Base-by-base conservation (phyloP, 1,140 invertebrate genomes). In the Spodoptera litura region DNA sequence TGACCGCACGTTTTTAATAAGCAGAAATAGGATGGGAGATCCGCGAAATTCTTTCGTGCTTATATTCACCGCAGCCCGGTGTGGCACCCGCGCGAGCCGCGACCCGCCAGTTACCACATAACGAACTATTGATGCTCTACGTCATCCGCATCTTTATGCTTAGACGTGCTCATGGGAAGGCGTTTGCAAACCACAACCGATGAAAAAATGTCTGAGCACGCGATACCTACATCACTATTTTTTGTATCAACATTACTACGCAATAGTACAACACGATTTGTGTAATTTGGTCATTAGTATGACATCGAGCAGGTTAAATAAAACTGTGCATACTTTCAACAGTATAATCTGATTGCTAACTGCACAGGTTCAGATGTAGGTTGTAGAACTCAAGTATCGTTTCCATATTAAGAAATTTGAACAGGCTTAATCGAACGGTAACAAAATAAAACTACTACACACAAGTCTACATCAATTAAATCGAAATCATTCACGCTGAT, bases 21-120 rank as follows among this genome's bases (percentile, higher is more conserved):
- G 90, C 56, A 76, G 82, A 89, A 93, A 88, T 85, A 87, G 88
- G 92, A 92, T 82, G 81, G 90, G 71, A 51, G 85, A 92, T 91
- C 72, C 80, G 87, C 85, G 80, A 89, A 92, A 92, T 90, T 92
- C 89, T 91, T 90, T 87, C 87, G 85, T 88, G 86, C 87, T 87
- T 88, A 89, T 87, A 88, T 82, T 89, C 81, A 88, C 81, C 71
- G 68, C 78, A 80, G 82, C 56, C 73, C 74, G 72, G 61, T 80
- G 78, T 80, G 77, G 80, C 81, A 31, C 25, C 44, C 62, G 31
- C 10, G 35, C 12, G 61, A 9, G n/a, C 25, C 20, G 25, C 20
- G 27, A n/a, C 2, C 35, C 13, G 56, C 8, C 51, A 55, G 15
- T 3, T 15, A 35, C 15, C 3, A 25, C 35, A 44, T 71, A 56